Conservation (phyloP, 2,113 vertebrate genomes). For the Terrapene triunguis region DNA sequence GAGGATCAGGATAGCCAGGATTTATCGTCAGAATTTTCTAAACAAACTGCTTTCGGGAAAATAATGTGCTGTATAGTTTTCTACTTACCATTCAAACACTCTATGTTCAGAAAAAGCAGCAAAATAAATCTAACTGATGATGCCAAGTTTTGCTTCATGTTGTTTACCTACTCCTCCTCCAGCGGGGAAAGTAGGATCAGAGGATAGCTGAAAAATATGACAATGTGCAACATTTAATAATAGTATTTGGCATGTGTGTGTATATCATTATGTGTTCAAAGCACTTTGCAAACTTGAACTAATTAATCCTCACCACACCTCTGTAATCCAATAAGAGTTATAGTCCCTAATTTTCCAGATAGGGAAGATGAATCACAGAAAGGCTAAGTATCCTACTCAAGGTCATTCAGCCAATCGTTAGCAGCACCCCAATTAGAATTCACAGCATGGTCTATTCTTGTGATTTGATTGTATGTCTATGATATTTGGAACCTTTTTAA, state of each 20-base stretch:
- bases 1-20: not conserved
- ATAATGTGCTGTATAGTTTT: not conserved
- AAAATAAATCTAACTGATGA: constrained; percentile 50
- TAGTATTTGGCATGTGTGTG: not conserved
- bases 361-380: not conserved
- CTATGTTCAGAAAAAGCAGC: constrained; percentile 62
- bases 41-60: not conserved
- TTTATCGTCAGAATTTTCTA: constrained; percentile 16
- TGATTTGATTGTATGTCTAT: not conserved
- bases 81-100: constrained; percentile 74
- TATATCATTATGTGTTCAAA: not conserved
- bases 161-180: constrained; percentile 21
- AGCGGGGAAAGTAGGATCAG: constrained; percentile 51
- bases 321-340: not conserved
- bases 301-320: not conserved
- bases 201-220: constrained; percentile 75
- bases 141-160: constrained; percentile 69
- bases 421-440: not conserved
- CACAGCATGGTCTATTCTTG: not conserved
- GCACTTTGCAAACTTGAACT: constrained; percentile 26
- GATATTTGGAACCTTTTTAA: not conserved
- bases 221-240: not conserved
- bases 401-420: not conserved
- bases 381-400: not conserved
- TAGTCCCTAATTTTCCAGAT: not conserved